Evolutionary conservation across 2,888 invertebrate species (phyloP).

Genomic region (Megaustenia siamemsis): DNA sequence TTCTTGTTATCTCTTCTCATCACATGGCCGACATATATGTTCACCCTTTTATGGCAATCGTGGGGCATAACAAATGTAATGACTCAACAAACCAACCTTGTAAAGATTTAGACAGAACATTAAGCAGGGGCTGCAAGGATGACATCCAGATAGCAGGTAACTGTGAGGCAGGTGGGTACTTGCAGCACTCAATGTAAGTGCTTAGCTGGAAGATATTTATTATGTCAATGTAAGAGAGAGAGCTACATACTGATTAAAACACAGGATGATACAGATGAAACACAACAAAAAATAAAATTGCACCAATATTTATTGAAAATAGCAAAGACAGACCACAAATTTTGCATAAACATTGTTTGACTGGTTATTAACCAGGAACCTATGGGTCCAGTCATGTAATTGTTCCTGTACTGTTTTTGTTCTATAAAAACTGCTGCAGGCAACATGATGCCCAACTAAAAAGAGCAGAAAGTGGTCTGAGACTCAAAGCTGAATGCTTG

Average conservation of each 20-base stretch:
- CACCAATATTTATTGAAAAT: background rate
- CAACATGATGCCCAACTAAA: too few relatives aligned
- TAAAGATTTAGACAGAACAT: slow-evolving; percentile 79
- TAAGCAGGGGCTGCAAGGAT: slow-evolving; percentile 81
- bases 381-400: too few relatives aligned
- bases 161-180: slow-evolving; percentile 86
- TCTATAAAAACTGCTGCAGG: too few relatives aligned
- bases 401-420: too few relatives aligned
- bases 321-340: background rate
- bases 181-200: slow-evolving; percentile 89
- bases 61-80: background rate
- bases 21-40: too few relatives aligned
- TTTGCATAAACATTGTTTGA: too few relatives aligned
- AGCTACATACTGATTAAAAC: slow-evolving; percentile 4
- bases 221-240: background rate
- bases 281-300: background rate
- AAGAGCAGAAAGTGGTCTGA: too few relatives aligned
- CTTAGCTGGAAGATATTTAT: slow-evolving; percentile 82
- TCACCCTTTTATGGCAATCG: too few relatives aligned
- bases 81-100: slow-evolving; percentile 73
- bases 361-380: too few relatives aligned
- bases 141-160: slow-evolving; percentile 88
- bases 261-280: background rate
- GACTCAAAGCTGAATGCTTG: too few relatives aligned
- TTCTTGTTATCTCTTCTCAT: too few relatives aligned